Percentiles rank a stretch among this genome's conserved stretches.
These are phyloP conservation scores for Cyclophora punctaria DNA, from an alignment of 2,888 invertebrate genomes.

Conservation along the genomic window DNA sequence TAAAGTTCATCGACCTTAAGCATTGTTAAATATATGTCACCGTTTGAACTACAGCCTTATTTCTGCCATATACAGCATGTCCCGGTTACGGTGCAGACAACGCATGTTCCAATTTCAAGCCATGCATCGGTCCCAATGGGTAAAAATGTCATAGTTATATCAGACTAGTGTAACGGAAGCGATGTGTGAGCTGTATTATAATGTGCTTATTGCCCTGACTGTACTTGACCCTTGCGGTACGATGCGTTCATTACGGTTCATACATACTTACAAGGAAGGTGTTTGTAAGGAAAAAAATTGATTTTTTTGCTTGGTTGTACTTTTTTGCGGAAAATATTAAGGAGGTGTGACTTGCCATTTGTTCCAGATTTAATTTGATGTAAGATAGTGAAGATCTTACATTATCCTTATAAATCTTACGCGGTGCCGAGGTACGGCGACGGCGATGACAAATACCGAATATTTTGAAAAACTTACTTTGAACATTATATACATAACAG, in stretches of 20 bases:
- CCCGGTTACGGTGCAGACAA: slow-evolving; percentile 34
- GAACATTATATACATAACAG: too few relatives aligned
- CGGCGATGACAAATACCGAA: too few relatives aligned
- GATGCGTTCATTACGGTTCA: slow-evolving; percentile 9
- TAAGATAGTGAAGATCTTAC: too few relatives aligned
- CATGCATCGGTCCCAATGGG: slow-evolving; percentile 59
- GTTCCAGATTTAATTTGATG: too few relatives aligned
- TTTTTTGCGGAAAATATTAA: too few relatives aligned
- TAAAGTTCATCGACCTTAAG: neutral
- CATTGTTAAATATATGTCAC: slow-evolving; percentile 27
- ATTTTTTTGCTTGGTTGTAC: too few relatives aligned
- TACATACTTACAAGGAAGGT: neutral
- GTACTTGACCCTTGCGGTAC: slow-evolving; percentile 48
- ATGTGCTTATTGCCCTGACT: slow-evolving; percentile 29
- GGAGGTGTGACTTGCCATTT: too few relatives aligned
- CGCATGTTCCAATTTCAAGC: slow-evolving; percentile 24
- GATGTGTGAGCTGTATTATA: slow-evolving; percentile 44
- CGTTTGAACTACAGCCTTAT: slow-evolving; percentile 29
- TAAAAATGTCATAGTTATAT: slow-evolving; percentile 70
- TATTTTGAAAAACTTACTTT: too few relatives aligned
- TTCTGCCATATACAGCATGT: slow-evolving; percentile 32
- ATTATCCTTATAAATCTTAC: too few relatives aligned
- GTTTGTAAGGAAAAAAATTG: too few relatives aligned
- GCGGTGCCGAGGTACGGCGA: too few relatives aligned
- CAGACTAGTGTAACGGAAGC: slow-evolving; percentile 69